Base-by-base conservation (phyloP, 1,140 invertebrate genomes). In the Sitobion miscanthi region DNA sequence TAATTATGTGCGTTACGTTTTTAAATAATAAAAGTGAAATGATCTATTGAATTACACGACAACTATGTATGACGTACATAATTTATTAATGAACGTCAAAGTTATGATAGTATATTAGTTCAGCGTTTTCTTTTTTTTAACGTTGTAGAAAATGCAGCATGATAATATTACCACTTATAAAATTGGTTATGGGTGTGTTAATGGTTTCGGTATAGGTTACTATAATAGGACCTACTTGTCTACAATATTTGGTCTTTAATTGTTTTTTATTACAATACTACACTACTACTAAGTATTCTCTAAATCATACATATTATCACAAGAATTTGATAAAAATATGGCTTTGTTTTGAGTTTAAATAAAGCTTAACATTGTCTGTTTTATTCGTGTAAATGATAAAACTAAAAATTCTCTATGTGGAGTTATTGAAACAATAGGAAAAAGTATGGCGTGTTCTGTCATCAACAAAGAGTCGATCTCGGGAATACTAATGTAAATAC, bases 401-500 rank as follows among this genome's bases (percentile, higher is more conserved):
- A 88, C 30, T 47, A 88, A 49, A n/a, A 30, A 47, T 25, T 35
- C 4, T 87, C 20, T 17, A 42, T 38, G 45, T 30, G 23, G 38
- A 35, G 14, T 88, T 17, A 21, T 7, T 47, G 7, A 4, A 87
- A 87, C 25, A 88, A 88, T 52, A 88, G 7, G 38, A 54, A 57
- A 52, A 54, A 38, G 7, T 57, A 42, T 38, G 49, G 2, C 8
- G 20, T 54, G 42, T 30, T 87, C 17, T n/a, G 17, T 45, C 38
- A 88, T 88, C 45, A 35, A 35, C n/a, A 6, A 38, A 57, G 35
- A 89, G 9, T 57, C 38, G 8, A 25, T 89, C 20, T 17, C 25
- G 9, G 11, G 88, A 89, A 89, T 89, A 89, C 88, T 57, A 89
- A 89, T 57, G 23, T n/a, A 35, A 45, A 47, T 30, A 42, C 85